Evolutionary conservation across 1,140 invertebrate genomes (phyloP), one percentile per base, ranked within the genome.

Genomic region (Brachionus manjavacas): DNA sequence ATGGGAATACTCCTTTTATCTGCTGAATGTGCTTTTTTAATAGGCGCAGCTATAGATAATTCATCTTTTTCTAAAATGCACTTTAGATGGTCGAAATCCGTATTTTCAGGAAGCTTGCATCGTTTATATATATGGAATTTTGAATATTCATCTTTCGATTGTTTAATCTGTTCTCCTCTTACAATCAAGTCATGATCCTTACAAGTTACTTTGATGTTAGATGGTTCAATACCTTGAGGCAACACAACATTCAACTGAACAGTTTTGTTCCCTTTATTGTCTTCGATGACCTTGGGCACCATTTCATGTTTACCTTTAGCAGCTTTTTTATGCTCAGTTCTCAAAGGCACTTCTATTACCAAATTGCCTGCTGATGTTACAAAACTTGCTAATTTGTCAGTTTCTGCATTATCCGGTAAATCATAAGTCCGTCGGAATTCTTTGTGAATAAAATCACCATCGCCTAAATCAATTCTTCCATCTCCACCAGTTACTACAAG

Each of bases 391-490:
- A 81, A 14, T 20, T 81, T 81, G 39, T 60, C 39, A 12, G 31
- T 31, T 23, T 81, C 79, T 20, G 64, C 52, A 43, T 81, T 81
- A 0, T 20, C 23, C 23, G 79, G 79, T 35, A 81, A 2, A 9
- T 81, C 64, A 23, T 81, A 81, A 46, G 52, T 81, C 46, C 64
- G 35, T 81, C 31, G 35, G 4, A 81, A 64, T 81, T 81, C 79
- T 28, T 68, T 60, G 8, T 43, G 35, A 60, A 81, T 60, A 46
- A 25, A 81, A 35, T 81, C 79, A 41, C 52, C 64, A 11, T 81
- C 25, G 14, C 41, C 28, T 11, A 39, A 23, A 12, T 60, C 35
- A 20, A 39, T 64, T 81, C 31, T 25, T 8, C 79, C 79, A 12
- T 41, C 3, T 7, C 79, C 41, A 9, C 49, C 79, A 25, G 28